These are phyloP conservation scores for Tortricodes alternella DNA, from an alignment of 2,888 invertebrate genomes.

Conservation along the genomic window DNA sequence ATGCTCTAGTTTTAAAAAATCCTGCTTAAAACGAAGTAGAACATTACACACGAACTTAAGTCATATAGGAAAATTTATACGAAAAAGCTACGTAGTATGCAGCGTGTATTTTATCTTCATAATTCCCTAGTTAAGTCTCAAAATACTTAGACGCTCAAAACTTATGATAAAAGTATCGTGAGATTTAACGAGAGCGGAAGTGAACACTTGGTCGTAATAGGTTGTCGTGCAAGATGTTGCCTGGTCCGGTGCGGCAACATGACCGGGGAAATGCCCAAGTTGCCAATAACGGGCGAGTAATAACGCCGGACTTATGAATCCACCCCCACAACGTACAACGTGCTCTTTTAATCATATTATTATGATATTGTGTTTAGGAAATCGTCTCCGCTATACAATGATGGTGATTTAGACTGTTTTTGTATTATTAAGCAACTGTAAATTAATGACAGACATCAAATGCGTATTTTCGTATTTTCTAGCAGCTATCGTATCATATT, in stretches of 20 bases:
- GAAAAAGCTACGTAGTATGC: conserved; percentile 5
- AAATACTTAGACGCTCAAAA: conserved; percentile 29
- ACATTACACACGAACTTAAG: conserved; percentile 1
- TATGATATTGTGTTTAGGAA: conserved; percentile 19
- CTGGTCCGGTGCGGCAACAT: conserved; percentile 50
- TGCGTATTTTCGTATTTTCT: too few species aligned
- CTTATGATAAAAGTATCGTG: conserved; percentile 32
- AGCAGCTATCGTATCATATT: too few species aligned
- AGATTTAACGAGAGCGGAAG: conserved; percentile 47
- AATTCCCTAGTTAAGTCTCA: conserved; percentile 16
- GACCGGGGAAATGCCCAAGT: conserved; percentile 66
- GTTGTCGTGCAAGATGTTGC: conserved; percentile 77
- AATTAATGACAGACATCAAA: not conserved
- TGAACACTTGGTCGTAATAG: conserved; percentile 74
- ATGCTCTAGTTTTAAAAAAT: not conserved
- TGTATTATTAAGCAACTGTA: not conserved
- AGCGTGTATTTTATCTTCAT: conserved; percentile 23
- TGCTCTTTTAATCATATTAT: conserved; percentile 30
- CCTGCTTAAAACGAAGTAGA: not conserved
- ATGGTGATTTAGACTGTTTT: not conserved
- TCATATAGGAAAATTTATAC: not conserved
- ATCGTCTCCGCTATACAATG: conserved; percentile 16
- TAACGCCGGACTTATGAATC: conserved; percentile 65
- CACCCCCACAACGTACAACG: conserved; percentile 49
- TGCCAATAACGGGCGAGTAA: conserved; percentile 75